Base-by-base conservation (phyloP, 2,113 vertebrate species). In the Cyanoramphus novaezelandiae region DNA sequence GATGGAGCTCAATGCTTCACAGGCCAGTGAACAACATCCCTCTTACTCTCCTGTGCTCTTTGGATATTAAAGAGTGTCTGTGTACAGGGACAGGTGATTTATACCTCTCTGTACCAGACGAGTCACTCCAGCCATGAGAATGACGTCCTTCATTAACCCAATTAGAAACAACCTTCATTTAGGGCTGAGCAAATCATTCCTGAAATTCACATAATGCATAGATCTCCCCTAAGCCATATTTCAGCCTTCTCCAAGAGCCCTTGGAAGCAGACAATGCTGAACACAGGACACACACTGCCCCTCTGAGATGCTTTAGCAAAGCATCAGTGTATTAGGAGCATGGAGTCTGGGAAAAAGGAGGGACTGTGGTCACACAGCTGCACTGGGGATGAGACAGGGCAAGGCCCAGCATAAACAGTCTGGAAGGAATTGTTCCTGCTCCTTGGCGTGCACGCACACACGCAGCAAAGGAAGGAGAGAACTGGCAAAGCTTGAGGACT, bases 371-470 rank as follows among this genome's bases (percentile, higher is more conserved):
- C 92, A 76, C 86, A 88, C 92, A 87, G 88, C 82, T 92, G 94
- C 83, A 68, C n/a, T 25, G 72, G 60, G 29, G 84, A 85, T 3
- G 11, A 75, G 62, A 82, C 24, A 78, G 76, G 88, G 29, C 50
- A 91, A 69, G 53, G 72, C 60, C 53, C 86, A 77, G 72, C 31
- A 64, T 10, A 20, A 89, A 77, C 35, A 60, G 90, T 23, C 83
- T 74, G 83, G 89, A 90, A 88, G 86, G 85, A 82, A 79, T 59
- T 92, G 90, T 77, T 93, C 85, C 63, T 55, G 75, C 59, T 86
- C 68, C 76, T 92, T 76, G 35, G 68, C 10, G 3, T 65, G 76
- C 68, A 33, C 1, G 49, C 59, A 89, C 43, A 55, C 69, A 19
- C 17, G 35, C 63, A 78, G 79, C 57, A 87, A 88, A 70, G 78